These are phyloP conservation scores for Montipora sp. DNA, from an alignment of 64 coral and sea anemone genomes.

Conservation along the genomic window DNA sequence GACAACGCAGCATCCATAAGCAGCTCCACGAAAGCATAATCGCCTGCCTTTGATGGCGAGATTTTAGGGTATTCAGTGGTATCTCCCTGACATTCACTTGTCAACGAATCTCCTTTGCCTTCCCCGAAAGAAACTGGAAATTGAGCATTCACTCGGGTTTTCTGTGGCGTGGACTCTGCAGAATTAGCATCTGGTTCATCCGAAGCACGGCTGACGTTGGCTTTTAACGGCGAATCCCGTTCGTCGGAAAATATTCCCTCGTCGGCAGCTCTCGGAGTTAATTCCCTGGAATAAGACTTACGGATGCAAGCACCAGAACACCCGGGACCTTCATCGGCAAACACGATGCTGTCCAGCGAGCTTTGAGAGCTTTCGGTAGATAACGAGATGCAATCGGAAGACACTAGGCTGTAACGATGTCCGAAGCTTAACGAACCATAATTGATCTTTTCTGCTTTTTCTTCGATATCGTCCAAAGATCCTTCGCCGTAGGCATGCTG, in stretches of 20 bases:
- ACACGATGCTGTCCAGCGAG: conserved; percentile 77
- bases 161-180: conserved; percentile 12
- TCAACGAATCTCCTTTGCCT: conserved; percentile 15
- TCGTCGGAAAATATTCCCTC: conserved; percentile 81
- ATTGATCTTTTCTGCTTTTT: conserved; percentile 72
- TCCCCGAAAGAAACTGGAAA: neutral
- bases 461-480: conserved; percentile 49
- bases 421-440: conserved; percentile 88
- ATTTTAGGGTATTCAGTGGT: neutral
- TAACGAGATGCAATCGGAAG: conserved; percentile 86
- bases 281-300: neutral
- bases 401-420: conserved; percentile 93
- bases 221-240: conserved; percentile 34
- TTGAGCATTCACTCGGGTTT: conserved; percentile 4
- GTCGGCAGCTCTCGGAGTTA: conserved; percentile 39
- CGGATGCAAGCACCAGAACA: neutral
- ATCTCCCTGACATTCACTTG: neutral
- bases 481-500: conserved; percentile 32
- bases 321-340: conserved; percentile 31
- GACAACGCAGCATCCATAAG: conserved; percentile 84
- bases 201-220: neutral
- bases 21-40: conserved; percentile 56
- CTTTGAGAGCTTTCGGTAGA: conserved; percentile 80
- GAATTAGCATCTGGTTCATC: conserved; percentile 6
- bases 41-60: neutral